Evolutionary conservation across 2,888 invertebrate genomes (phyloP).

Genomic region (Sminthurides aquaticus): DNA sequence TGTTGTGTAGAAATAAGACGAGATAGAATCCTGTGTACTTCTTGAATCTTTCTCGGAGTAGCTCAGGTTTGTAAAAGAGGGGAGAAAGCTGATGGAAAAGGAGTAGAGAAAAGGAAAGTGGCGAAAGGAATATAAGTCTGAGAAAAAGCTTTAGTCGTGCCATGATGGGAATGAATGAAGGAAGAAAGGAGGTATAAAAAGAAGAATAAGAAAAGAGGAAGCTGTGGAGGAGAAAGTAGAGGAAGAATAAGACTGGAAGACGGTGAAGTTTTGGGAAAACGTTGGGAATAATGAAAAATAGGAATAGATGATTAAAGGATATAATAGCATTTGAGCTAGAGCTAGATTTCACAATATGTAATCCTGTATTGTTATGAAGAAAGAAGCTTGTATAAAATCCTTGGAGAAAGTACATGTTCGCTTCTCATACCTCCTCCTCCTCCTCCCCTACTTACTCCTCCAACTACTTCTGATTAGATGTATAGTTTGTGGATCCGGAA

Average conservation of each 20-base stretch:
- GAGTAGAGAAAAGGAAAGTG: neutral
- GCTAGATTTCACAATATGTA: conserved; percentile 2
- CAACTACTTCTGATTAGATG: neutral
- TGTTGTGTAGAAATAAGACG: no score
- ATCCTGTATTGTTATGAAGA: neutral
- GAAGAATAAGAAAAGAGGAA: no score
- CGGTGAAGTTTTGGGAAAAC: neutral
- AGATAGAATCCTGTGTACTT: no score
- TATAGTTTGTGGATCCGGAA: neutral
- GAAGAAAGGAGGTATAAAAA: no score
- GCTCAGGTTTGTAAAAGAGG: no score
- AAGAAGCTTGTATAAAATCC: conserved; percentile 2
- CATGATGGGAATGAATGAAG: no score
- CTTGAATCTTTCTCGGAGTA: no score
- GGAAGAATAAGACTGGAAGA: neutral
- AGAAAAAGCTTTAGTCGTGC: no score
- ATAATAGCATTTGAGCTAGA: neutral
- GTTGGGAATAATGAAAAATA: conserved; percentile 1
- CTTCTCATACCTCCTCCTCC: neutral
- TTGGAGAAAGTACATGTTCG: neutral
- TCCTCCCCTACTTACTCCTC: neutral
- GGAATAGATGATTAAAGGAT: conserved; percentile 6
- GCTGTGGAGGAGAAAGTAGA: neutral
- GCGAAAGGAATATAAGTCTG: no score
- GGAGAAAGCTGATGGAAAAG: conserved; percentile 9